These are phyloP conservation scores for Channallabes apus DNA, from an alignment of 2,797 vertebrate species.

Conservation along the genomic window DNA sequence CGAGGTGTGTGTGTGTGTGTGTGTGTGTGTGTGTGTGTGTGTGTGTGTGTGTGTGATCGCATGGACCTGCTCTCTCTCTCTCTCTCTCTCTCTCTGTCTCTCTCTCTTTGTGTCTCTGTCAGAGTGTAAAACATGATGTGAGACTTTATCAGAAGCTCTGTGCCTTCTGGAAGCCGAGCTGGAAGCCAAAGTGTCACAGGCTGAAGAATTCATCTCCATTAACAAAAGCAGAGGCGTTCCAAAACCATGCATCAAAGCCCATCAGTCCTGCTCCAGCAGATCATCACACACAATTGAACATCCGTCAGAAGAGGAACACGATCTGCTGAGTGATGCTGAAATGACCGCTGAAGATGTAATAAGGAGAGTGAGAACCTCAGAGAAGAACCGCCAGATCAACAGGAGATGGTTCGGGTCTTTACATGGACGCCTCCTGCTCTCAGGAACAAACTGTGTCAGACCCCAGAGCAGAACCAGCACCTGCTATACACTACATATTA, in stretches of 20 bases:
- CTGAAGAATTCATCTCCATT: not conserved
- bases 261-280: not conserved
- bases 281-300: not conserved
- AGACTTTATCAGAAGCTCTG: not conserved
- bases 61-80: not conserved
- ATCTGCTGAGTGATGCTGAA: not conserved
- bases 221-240: not conserved
- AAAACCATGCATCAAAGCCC: not conserved
- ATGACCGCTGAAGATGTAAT: not conserved
- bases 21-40: no score
- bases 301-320: not conserved
- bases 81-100: no score
- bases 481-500: no score
- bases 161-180: not conserved
- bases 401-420: not conserved
- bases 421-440: no score
- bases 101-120: not conserved
- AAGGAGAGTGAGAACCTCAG: not conserved
- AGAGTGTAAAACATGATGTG: not conserved
- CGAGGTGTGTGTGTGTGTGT: no score
- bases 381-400: not conserved
- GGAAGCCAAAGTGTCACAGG: not conserved
- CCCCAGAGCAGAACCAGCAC: no score
- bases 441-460: no score
- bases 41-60: not conserved